phyloP scores from a whole-genome alignment of 2,797 vertebrate species.

The Anabas testudineus region DNA sequence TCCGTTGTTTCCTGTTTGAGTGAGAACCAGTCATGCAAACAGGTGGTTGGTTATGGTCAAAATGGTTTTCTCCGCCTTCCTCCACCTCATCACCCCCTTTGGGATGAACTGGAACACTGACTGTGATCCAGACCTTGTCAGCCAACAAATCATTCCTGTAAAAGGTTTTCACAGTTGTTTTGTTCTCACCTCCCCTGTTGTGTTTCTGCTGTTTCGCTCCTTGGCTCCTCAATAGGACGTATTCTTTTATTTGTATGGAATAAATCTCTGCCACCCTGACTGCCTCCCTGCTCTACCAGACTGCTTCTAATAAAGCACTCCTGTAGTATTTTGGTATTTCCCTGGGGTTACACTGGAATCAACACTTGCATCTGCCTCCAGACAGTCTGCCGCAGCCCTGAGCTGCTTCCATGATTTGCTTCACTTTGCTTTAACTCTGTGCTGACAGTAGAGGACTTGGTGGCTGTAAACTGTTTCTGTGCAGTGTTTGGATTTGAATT shows the following conservation, averaged over 20 bases:
- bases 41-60: too few relatives aligned
- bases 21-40: background rate
- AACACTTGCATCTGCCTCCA: background rate
- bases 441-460: background rate
- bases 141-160: background rate
- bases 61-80: background rate
- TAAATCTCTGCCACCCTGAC: slow-evolving; percentile 16
- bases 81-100: too few relatives aligned
- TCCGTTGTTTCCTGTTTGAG: background rate
- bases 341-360: slow-evolving; percentile 15
- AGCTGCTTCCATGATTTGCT: background rate
- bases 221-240: background rate
- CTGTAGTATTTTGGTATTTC: slow-evolving; percentile 32
- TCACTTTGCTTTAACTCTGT: background rate
- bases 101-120: too few relatives aligned
- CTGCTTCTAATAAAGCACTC: too few relatives aligned
- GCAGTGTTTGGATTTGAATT: too few relatives aligned
- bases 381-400: background rate
- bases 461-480: too few relatives aligned
- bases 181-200: background rate
- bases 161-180: background rate
- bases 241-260: background rate
- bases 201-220: too few relatives aligned
- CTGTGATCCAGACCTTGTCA: too few relatives aligned
- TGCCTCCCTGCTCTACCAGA: slow-evolving; percentile 8